These are phyloP conservation scores for Perizoma flavofasciatum DNA, from an alignment of 2,888 invertebrate species.

Conservation along the genomic window DNA sequence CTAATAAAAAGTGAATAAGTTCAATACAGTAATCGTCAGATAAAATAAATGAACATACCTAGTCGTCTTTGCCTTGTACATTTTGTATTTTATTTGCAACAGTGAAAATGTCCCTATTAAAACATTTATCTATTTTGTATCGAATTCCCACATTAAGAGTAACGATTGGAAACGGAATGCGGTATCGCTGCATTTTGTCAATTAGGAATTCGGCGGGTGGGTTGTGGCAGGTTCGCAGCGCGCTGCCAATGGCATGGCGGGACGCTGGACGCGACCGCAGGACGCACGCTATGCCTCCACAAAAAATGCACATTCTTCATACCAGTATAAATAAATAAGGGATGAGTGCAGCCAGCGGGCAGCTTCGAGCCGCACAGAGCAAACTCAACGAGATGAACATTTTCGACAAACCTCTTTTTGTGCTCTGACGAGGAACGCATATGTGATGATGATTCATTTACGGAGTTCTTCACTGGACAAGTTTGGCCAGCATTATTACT, in stretches of 20 bases:
- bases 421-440: constrained; percentile 76
- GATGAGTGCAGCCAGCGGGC: constrained; percentile 72
- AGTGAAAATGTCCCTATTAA: constrained; percentile 40
- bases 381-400: constrained; percentile 71
- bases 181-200: constrained; percentile 72
- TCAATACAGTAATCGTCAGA: constrained; percentile 24
- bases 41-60: constrained; percentile 38
- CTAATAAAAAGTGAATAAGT: constrained; percentile 27
- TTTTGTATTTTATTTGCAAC: constrained; percentile 31
- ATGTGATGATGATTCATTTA: constrained; percentile 82
- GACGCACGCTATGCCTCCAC: constrained; percentile 66
- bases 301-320: constrained; percentile 78
- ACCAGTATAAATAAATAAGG: constrained; percentile 82
- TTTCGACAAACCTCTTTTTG: constrained; percentile 83
- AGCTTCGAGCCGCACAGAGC: constrained; percentile 55
- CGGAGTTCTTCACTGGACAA: constrained; percentile 76
- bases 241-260: constrained; percentile 2
- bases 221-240: constrained; percentile 45
- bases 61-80: constrained; percentile 31
- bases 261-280: constrained; percentile 41
- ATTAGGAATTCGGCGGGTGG: constrained; percentile 75
- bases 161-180: constrained; percentile 70
- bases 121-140: constrained; percentile 62
- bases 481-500: constrained; percentile 81
- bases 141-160: constrained; percentile 69